These are phyloP conservation scores for Cephus nigrinus DNA, from an alignment of 2,888 invertebrate species.

Conservation along the genomic window DNA sequence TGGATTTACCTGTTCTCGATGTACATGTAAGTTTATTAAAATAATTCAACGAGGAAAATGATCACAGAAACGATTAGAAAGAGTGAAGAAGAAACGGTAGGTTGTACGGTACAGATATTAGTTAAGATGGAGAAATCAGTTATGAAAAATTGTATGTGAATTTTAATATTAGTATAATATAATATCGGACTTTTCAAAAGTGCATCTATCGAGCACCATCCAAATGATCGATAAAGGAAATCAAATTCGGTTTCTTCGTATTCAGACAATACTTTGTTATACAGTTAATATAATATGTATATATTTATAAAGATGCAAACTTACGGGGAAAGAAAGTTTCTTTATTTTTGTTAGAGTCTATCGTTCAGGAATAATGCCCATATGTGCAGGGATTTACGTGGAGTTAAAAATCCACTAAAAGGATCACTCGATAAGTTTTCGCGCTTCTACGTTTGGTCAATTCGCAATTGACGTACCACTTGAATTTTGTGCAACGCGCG, in stretches of 20 bases:
- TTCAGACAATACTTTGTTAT: slow-evolving; percentile 8
- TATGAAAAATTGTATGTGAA: slow-evolving; percentile 40
- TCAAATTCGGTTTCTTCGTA: slow-evolving; percentile 8
- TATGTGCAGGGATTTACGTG: background rate
- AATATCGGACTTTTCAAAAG: slow-evolving; percentile 1
- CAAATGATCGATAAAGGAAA: slow-evolving; percentile 11
- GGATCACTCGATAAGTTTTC: too few relatives aligned
- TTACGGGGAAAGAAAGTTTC: slow-evolving; percentile 1
- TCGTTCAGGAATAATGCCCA: background rate
- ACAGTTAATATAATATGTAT: slow-evolving; percentile 15
- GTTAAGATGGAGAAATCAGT: slow-evolving; percentile 14
- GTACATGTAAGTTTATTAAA: background rate
- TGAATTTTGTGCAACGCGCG: background rate
- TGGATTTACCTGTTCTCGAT: background rate
- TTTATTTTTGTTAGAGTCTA: background rate
- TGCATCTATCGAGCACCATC: slow-evolving; percentile 11
- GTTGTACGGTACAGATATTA: background rate
- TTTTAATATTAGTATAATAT: slow-evolving; percentile 31
- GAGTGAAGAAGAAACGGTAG: slow-evolving; percentile 12
- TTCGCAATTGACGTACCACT: background rate
- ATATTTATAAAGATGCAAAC: slow-evolving; percentile 12
- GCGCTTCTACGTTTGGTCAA: background rate
- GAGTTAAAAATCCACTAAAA: background rate
- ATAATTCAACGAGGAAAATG: background rate
- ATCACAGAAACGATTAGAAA: slow-evolving; percentile 5